Evolutionary conservation across 2,797 vertebrate genomes (phyloP).

Genomic region (Acropternis orthonyx): DNA sequence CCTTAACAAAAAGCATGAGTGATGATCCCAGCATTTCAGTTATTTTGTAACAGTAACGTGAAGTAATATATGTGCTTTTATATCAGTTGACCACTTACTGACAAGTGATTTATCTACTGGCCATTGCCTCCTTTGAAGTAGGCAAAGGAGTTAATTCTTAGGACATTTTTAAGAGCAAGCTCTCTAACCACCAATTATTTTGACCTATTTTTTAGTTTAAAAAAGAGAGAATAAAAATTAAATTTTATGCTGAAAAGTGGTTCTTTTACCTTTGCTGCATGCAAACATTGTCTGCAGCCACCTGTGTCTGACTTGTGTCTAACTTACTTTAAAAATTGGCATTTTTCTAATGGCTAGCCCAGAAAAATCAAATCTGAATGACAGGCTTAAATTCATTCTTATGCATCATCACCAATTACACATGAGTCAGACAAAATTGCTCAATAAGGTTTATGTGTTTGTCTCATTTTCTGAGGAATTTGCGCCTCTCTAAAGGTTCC

Average conservation of each 20-base stretch:
- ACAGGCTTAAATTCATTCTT: not conserved
- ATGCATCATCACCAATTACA: not conserved
- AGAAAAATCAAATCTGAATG: not conserved
- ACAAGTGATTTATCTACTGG: not conserved
- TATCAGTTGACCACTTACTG: not conserved
- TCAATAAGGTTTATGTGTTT: not conserved
- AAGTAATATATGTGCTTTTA: not conserved
- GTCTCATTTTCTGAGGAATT: not conserved
- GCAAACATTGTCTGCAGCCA: not conserved
- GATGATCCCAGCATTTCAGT: not conserved
- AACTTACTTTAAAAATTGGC: not conserved
- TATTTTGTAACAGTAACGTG: not conserved
- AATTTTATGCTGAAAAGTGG: not conserved
- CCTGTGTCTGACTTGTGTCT: not conserved
- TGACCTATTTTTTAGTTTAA: not conserved
- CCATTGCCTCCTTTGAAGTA: not conserved
- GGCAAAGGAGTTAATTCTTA: not conserved
- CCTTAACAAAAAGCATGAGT: not conserved
- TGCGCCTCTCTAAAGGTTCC: not conserved
- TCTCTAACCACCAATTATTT: not conserved
- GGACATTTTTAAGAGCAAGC: not conserved
- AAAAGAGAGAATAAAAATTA: not conserved
- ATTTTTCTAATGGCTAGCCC: not conserved
- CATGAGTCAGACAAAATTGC: conserved; percentile 8
- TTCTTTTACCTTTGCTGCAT: not conserved